Evolutionary conservation across 1,140 invertebrate genomes (phyloP).

Genomic region (Tetranychus urticae): DNA sequence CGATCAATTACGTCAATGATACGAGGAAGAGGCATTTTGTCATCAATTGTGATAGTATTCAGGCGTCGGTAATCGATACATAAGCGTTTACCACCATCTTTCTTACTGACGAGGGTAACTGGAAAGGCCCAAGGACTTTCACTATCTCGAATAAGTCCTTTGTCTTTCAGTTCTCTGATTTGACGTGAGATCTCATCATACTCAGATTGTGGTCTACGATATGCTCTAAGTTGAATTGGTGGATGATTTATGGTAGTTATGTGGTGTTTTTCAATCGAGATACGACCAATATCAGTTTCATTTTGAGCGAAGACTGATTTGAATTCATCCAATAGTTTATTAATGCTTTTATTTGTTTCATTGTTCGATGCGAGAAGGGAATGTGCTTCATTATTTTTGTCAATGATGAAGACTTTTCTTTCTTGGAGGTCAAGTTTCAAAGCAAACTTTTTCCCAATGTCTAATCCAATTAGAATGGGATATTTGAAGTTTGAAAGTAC

Average conservation of each 20-base stretch:
- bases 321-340: no score
- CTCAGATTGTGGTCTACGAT: background rate
- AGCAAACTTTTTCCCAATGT: no score
- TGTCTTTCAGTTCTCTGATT: background rate
- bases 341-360: no score
- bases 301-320: background rate
- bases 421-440: no score
- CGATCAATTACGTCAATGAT: conserved; percentile 19
- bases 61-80: conserved; percentile 26
- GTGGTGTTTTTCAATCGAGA: background rate
- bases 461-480: no score
- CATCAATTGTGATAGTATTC: conserved; percentile 21
- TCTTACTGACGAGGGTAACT: conserved; percentile 22
- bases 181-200: background rate
- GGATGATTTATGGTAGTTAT: background rate
- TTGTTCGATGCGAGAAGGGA: no score
- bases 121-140: conserved; percentile 22
- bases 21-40: conserved; percentile 26
- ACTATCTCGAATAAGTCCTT: conserved; percentile 24
- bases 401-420: no score
- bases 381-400: no score
- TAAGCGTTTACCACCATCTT: conserved; percentile 20
- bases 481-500: no score
- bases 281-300: background rate
- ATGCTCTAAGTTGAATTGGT: background rate